Base-by-base conservation (phyloP, 2,113 vertebrate genomes). In the Dolichallabes microphthalmus region DNA sequence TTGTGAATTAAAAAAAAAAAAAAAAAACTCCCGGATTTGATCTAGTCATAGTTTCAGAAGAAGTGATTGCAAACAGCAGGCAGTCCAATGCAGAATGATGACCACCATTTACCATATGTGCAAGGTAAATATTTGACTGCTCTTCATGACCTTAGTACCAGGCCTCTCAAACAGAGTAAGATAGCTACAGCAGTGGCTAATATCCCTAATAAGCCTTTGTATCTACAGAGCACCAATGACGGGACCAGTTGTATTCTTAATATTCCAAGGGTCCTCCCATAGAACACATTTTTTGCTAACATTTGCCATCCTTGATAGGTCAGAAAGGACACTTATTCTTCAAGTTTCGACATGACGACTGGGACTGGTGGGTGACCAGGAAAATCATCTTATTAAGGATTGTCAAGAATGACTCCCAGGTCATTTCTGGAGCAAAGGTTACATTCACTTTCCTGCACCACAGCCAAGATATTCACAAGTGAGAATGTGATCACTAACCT, bases 21-120 rank as follows among this genome's bases (percentile, higher is more conserved):
- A 8, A 45, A 15, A 80, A 1, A 69, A 1, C 27, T 69, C 53
- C 2, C 83, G 66, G 80, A 85, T 84, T 1, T 20, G 66, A 25
- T 32, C 22, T 2, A 88, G 80, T 12, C 68, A 79, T 22, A 35
- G 55, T 6, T 88, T 77, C 45, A 86, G 84, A 77, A 53, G 35
- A 14, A 88, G 50, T 53, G 58, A 69, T 11, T 10, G n/a, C 19
- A 30, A 69, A 10, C 68, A 82, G 17, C 57, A 53, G 7, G 69
- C 58, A 71, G 69, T 73, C 11, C 68, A 82, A n/a, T 86, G 85
- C 39, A 81, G 53, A 15, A 19, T 76, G 4, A 76, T 76, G 45
- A 76, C 63, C 52, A 60, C 80, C 14, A 55, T 76, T 58, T 76
- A 20, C 85, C 81, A 82, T 45, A 19, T 82, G 45, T 66, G 50